These are phyloP conservation scores for Pantala flavescens DNA, from an alignment of 1,140 invertebrate genomes.

Conservation along the genomic window DNA sequence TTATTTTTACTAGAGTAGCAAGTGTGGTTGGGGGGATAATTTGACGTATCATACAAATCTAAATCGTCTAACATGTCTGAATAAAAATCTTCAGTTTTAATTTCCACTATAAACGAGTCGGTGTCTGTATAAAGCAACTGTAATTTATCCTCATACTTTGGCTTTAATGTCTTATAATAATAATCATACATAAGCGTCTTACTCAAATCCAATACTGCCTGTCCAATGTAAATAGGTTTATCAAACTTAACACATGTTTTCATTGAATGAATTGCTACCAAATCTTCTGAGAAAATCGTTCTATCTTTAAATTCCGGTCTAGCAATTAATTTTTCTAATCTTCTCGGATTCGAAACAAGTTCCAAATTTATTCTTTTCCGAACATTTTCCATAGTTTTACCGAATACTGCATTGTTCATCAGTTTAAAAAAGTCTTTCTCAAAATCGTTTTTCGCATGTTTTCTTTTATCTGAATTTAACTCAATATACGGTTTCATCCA, in stretches of 20 bases:
- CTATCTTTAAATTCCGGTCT: no score
- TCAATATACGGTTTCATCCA: no score
- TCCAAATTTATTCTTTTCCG: no score
- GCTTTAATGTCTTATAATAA: background rate
- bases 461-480: no score
- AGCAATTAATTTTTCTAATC: no score
- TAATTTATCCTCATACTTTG: background rate
- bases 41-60: background rate
- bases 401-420: background rate
- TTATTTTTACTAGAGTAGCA: background rate
- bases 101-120: background rate
- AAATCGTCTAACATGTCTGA: background rate
- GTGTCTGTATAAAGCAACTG: background rate
- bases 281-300: no score
- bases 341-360: no score
- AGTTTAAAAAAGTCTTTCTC: no score
- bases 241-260: background rate
- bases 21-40: background rate
- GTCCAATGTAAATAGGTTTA: background rate
- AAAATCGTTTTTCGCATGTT: no score
- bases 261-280: conserved; percentile 6
- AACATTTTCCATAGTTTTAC: no score
- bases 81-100: background rate
- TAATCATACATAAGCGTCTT: background rate
- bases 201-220: background rate